These are phyloP conservation scores for Drosophila truncata DNA, from an alignment of 1,140 invertebrate species.

Conservation along the genomic window DNA sequence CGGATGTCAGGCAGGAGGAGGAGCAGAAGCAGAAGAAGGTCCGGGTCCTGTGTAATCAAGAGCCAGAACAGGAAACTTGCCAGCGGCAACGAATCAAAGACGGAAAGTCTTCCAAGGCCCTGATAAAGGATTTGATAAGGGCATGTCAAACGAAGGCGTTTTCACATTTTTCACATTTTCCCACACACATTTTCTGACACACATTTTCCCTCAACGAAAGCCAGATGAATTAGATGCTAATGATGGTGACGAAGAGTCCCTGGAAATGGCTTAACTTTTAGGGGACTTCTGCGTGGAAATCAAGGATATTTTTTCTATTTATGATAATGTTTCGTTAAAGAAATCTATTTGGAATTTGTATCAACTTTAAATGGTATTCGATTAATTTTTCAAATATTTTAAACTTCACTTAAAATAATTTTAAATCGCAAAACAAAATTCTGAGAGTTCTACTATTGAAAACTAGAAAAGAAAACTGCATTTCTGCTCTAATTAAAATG, in stretches of 20 bases:
- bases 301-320: not conserved
- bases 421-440: too few relatives aligned
- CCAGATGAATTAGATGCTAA: constrained; percentile 44
- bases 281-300: not conserved
- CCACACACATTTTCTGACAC: constrained; percentile 1
- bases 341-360: not conserved
- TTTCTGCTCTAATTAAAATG: not conserved
- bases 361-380: not conserved
- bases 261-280: constrained; percentile 38
- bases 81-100: constrained; percentile 53
- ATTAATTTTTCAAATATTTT: not conserved
- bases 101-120: constrained; percentile 33
- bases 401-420: too few relatives aligned
- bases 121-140: constrained; percentile 47
- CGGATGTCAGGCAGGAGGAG: constrained; percentile 14
- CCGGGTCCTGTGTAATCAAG: constrained; percentile 58
- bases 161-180: constrained; percentile 29
- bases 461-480: not conserved
- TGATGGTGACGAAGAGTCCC: constrained; percentile 32
- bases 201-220: not conserved
- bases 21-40: constrained; percentile 8
- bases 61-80: constrained; percentile 66
- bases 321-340: not conserved
- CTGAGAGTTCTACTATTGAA: not conserved
- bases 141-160: constrained; percentile 25